A percentile compares a stretch with the other conserved stretches of the same genome.
phyloP scores from a whole-genome alignment of 35 echinoderm and acorn worm genomes.

The Acanthaster planci region DNA sequence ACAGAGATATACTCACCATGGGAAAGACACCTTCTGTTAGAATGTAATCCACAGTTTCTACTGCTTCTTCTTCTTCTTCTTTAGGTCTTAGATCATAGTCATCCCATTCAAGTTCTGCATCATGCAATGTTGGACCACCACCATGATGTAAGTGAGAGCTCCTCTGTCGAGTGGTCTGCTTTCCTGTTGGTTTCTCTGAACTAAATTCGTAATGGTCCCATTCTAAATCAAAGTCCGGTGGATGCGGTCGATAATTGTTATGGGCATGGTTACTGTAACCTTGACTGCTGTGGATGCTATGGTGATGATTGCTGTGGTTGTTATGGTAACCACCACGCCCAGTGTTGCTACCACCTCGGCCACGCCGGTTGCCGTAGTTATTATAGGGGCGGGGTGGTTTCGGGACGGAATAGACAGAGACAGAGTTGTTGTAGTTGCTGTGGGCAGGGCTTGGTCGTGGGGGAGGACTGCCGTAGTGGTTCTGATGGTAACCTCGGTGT shows the following conservation, averaged over 20 bases:
- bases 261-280: slow-evolving; percentile 39
- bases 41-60: slow-evolving; percentile 60
- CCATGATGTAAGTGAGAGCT: slow-evolving; percentile 55
- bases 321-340: slow-evolving; percentile 17
- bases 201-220: slow-evolving; percentile 99
- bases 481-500: slow-evolving; percentile 2
- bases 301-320: slow-evolving; percentile 26
- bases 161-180: slow-evolving; percentile 18
- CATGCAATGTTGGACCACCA: slow-evolving; percentile 54
- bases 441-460: slow-evolving; percentile 13
- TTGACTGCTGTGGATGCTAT: slow-evolving; percentile 36
- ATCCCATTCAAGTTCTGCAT: slow-evolving; percentile 97
- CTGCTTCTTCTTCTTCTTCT: slow-evolving; percentile 73
- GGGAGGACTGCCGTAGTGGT: slow-evolving; percentile 38
- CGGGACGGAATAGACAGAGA: slow-evolving; percentile 14
- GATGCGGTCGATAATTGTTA: neutral
- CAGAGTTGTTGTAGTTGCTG: slow-evolving; percentile 19
- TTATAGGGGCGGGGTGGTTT: neutral
- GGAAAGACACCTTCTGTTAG: slow-evolving; percentile 80
- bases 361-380: slow-evolving; percentile 32
- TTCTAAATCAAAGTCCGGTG: slow-evolving; percentile 67
- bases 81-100: slow-evolving; percentile 91
- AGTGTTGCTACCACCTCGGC: slow-evolving; percentile 25
- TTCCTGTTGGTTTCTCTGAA: slow-evolving; percentile 46
- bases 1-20: slow-evolving; percentile 56